phyloP scores from a whole-genome alignment of 1,140 invertebrate species.

The Drosophila arizonae region DNA sequence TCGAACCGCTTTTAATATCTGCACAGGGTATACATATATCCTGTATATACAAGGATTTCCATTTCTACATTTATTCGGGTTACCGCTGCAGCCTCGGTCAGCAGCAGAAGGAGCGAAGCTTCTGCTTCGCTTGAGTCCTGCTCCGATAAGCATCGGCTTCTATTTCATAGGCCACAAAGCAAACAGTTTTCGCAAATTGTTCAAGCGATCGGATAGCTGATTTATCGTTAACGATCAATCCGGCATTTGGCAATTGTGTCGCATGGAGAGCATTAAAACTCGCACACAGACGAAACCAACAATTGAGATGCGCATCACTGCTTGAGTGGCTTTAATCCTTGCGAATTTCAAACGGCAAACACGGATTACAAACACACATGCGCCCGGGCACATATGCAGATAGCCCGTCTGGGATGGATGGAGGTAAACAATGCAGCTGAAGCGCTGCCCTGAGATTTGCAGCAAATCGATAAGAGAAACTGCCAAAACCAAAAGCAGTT shows the following conservation, averaged over 20 bases:
- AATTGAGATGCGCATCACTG: constrained; percentile 68
- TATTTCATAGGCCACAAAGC: constrained; percentile 78
- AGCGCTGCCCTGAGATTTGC: constrained; percentile 51
- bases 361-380: constrained; percentile 27
- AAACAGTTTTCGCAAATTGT: constrained; percentile 62
- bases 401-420: constrained; percentile 15
- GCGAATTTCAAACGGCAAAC: constrained; percentile 61
- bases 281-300: constrained; percentile 36
- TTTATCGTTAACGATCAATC: constrained; percentile 55
- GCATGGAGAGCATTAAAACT: constrained; percentile 26
- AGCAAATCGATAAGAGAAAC: constrained; percentile 67
- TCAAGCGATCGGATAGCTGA: constrained; percentile 53
- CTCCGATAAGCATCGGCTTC: constrained; percentile 70
- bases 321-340: constrained; percentile 73
- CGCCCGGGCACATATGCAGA: constrained; percentile 21
- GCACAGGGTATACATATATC: neutral
- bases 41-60: neutral
- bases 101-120: constrained; percentile 34
- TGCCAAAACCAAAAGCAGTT: constrained; percentile 73
- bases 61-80: constrained; percentile 1
- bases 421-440: constrained; percentile 45
- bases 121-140: constrained; percentile 8
- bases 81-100: constrained; percentile 11
- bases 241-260: constrained; percentile 55
- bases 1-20: neutral